phyloP scores from a whole-genome alignment of 2,797 vertebrate species.

The Etheostoma perlongum region DNA sequence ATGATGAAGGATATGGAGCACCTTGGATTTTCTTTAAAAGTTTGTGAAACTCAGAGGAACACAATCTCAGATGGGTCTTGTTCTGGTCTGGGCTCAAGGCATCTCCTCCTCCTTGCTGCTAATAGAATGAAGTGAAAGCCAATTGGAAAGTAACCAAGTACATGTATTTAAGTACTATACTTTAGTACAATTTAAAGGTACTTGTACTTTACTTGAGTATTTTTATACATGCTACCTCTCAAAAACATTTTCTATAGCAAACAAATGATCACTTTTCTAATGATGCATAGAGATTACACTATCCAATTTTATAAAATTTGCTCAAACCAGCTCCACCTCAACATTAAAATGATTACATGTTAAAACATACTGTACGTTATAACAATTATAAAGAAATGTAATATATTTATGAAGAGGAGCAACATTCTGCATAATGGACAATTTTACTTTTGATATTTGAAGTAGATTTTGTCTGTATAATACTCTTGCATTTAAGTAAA shows the following conservation, averaged over 20 bases:
- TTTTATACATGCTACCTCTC: not conserved
- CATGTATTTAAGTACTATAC: not conserved
- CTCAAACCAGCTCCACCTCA: not conserved
- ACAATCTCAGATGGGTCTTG: conserved; percentile 52
- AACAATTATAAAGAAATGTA: not conserved
- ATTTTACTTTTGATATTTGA: not conserved
- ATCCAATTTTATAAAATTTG: not conserved
- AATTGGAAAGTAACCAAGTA: not conserved
- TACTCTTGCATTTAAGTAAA: not conserved
- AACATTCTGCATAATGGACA: not conserved
- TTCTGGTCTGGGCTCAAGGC: conserved; percentile 16
- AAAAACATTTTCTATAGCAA: not conserved
- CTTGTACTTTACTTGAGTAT: not conserved
- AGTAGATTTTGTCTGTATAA: not conserved
- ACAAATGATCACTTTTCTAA: not conserved
- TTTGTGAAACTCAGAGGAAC: conserved; percentile 71
- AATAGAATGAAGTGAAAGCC: conserved; percentile 46
- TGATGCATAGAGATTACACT: not conserved
- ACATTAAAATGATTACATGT: not conserved
- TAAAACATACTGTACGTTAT: not conserved
- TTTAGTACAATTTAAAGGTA: not conserved
- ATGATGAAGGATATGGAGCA: conserved; percentile 41
- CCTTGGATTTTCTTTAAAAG: conserved; percentile 87
- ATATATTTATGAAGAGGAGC: not conserved
- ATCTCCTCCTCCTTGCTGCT: conserved; percentile 59